A percentile compares a stretch with the other conserved stretches of the same genome.
Conservation (phyloP, 2,797 vertebrate genomes). For the Acanthiza pusilla region DNA sequence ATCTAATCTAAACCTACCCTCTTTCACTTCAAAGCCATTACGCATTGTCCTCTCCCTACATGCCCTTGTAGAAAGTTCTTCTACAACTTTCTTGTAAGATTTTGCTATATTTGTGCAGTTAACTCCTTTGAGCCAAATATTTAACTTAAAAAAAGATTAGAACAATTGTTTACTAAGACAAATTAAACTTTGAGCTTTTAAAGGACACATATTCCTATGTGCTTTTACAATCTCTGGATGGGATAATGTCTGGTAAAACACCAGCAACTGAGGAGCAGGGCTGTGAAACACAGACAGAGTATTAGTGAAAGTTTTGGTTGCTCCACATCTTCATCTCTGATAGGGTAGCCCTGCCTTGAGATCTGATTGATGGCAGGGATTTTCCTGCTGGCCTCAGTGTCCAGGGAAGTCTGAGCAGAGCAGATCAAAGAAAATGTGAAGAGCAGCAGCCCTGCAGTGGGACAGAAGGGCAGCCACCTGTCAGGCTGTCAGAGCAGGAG, state of each 20-base stretch:
- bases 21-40: neutral
- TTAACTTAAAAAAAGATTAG: neutral
- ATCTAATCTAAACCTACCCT: neutral
- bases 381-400: neutral
- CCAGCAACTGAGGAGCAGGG: neutral
- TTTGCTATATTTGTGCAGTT: neutral
- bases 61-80: neutral
- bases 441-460: neutral
- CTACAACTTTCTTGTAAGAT: neutral
- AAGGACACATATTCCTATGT: neutral
- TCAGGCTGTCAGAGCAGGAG: neutral
- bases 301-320: neutral
- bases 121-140: neutral
- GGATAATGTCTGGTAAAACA: neutral
- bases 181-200: neutral
- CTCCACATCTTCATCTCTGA: neutral
- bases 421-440: neutral
- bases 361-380: neutral
- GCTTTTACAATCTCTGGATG: neutral
- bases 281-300: neutral
- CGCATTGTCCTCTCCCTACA: neutral
- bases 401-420: neutral
- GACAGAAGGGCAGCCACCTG: neutral
- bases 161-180: neutral
- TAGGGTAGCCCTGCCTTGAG: neutral